Conservation (phyloP, 2,888 invertebrate species). For the Thera obeliscata region DNA sequence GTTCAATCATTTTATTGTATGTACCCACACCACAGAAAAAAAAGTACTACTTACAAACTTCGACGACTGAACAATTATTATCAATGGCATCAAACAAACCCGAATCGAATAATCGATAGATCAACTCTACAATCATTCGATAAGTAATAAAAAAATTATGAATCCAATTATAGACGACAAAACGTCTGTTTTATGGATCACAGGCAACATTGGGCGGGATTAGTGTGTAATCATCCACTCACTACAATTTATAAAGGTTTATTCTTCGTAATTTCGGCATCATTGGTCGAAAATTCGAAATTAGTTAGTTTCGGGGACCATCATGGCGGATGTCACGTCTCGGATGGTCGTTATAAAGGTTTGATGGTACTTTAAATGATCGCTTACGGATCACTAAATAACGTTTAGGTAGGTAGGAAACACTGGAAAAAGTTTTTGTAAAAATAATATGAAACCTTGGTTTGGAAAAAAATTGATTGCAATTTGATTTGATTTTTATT, state of each 20-base stretch:
- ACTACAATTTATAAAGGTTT: slow-evolving; percentile 46
- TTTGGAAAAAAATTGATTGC: neutral
- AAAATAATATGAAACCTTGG: neutral
- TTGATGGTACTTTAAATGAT: slow-evolving; percentile 56
- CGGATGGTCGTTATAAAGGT: slow-evolving; percentile 48
- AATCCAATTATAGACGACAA: slow-evolving; percentile 37
- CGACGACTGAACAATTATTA: neutral
- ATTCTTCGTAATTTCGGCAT: slow-evolving; percentile 43
- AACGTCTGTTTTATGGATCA: slow-evolving; percentile 39
- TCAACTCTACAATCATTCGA: slow-evolving; percentile 33
- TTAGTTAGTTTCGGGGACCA: slow-evolving; percentile 41
- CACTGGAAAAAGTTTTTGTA: neutral
- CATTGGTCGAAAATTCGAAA: slow-evolving; percentile 42
- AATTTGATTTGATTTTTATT: neutral
- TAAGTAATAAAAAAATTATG: slow-evolving; percentile 40
- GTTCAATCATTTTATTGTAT: no score
- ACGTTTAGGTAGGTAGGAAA: slow-evolving; percentile 33
- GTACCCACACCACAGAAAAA: no score
- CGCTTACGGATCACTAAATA: slow-evolving; percentile 48
- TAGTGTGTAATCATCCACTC: slow-evolving; percentile 45
- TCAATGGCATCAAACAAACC: slow-evolving; percentile 32
- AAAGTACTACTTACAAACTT: neutral
- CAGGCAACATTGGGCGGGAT: slow-evolving; percentile 35
- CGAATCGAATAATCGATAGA: slow-evolving; percentile 35
- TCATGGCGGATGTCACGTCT: slow-evolving; percentile 56